Percentiles rank a stretch among this genome's conserved stretches.
These are phyloP conservation scores for Pantala flavescens DNA, from an alignment of 1,140 invertebrate genomes.

Conservation along the genomic window DNA sequence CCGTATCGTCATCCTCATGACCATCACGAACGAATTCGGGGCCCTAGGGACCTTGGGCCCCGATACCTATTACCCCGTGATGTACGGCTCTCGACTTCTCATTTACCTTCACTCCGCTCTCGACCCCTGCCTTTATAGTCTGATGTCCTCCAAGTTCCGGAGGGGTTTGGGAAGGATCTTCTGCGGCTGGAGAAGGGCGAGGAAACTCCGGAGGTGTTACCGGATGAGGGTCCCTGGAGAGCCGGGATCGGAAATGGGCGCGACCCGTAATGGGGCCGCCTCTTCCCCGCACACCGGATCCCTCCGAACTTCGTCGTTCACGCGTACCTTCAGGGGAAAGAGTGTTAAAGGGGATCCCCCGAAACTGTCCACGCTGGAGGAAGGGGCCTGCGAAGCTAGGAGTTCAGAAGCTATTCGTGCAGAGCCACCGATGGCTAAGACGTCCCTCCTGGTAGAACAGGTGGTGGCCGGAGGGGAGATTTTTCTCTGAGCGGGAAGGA, in stretches of 20 bases:
- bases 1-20: conserved; percentile 68
- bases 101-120: conserved; percentile 73
- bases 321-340: neutral
- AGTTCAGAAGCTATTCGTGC: conserved; percentile 15
- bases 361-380: conserved; percentile 33
- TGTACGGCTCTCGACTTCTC: conserved; percentile 77
- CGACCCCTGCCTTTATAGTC: conserved; percentile 72
- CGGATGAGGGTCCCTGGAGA: neutral
- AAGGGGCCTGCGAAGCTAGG: conserved; percentile 23
- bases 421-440: neutral
- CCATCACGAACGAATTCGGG: conserved; percentile 53
- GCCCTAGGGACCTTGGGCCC: conserved; percentile 47
- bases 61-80: conserved; percentile 63
- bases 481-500: neutral
- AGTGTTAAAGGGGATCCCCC: neutral
- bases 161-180: conserved; percentile 59
- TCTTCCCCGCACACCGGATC: neutral
- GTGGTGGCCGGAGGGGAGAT: neutral
- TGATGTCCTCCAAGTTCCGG: conserved; percentile 78
- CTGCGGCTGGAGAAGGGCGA: conserved; percentile 31
- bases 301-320: neutral
- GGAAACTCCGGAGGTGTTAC: conserved; percentile 29
- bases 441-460: neutral
- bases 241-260: neutral
- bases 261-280: neutral